Evolutionary conservation across 2,888 invertebrate genomes (phyloP).

Genomic region (Sphecodes monilicornis): DNA sequence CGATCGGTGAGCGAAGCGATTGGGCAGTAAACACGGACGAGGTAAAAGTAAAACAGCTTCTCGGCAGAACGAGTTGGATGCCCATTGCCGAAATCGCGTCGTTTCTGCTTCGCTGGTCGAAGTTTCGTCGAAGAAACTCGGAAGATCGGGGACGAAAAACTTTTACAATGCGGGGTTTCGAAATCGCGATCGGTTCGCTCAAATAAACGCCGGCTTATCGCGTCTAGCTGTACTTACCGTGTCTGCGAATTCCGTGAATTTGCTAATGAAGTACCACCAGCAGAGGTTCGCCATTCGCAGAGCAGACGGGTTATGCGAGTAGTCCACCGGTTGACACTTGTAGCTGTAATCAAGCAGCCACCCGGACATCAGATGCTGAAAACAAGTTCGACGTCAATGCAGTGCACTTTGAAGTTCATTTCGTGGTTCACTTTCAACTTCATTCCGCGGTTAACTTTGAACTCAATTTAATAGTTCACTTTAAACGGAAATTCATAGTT

Average conservation of each 20-base stretch:
- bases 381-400: constrained; percentile 59
- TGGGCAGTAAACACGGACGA: neutral
- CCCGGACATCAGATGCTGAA: constrained; percentile 94
- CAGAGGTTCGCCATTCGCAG: constrained; percentile 93
- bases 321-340: constrained; percentile 97
- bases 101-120: constrained; percentile 20
- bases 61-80: neutral
- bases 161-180: neutral
- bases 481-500: no score
- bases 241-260: constrained; percentile 94
- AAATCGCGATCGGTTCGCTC: neutral
- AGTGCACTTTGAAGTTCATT: neutral
- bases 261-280: constrained; percentile 96
- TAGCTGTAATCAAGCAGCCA: constrained; percentile 97
- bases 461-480: no score
- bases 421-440: no score
- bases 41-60: neutral
- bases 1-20: neutral
- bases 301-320: constrained; percentile 90
- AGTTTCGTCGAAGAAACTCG: constrained; percentile 7
- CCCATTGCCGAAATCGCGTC: neutral
- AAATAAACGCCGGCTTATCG: neutral
- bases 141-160: neutral
- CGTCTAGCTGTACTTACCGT: constrained; percentile 86
- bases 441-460: no score